Evolutionary conservation across 2,797 vertebrate genomes (phyloP), one percentile per base, ranked within the genome.

Genomic region (Amniataba percoides): DNA sequence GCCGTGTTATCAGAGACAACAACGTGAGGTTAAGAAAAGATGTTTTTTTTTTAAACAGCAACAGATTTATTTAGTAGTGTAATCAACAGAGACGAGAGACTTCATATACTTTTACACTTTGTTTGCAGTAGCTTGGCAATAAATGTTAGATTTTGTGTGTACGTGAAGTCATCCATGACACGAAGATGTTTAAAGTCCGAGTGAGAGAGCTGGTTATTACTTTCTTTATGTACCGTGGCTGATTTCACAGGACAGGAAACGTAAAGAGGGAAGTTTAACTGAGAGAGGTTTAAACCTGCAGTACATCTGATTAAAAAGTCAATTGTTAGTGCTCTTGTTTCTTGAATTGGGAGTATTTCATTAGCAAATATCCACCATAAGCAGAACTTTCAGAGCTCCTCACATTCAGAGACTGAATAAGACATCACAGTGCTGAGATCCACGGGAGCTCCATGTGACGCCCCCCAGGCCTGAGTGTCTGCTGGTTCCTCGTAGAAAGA

Each of bases 1-100:
- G 34, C 45, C 58, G 10, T 88, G 85, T 88, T 92, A 81, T 90
- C 74, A 81, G 34, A 87, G 84, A 77, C 60, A 90, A 88, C 88
- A 87, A 21, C 3, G n/a, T 8, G 11, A 14, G 39, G 53, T 53
- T 77, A 39, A 51, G 70, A 48, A 69, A 45, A 65, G 25, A 25
- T 7, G 1, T 11, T 5, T 5, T 57, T 58, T 23, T 69, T 78
- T 61, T 25, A 19, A 2, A 34, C n/a, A n/a, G n/a, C n/a, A 57
- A 42, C 42, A 21, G 77, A 71, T 80, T 81, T 55, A 67, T 80
- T 70, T 73, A 14, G 48, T 43, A 57, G 58, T 53, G 1, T 59
- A 52, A 72, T 76, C 1, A 40, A 31, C 57, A 80, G 11, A 42
- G 59, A 65, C 63, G 1, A 27, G 7, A 52, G 19, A 71, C 21